Conservation (phyloP, 2,888 invertebrate genomes). For the Lymantria dispar region DNA sequence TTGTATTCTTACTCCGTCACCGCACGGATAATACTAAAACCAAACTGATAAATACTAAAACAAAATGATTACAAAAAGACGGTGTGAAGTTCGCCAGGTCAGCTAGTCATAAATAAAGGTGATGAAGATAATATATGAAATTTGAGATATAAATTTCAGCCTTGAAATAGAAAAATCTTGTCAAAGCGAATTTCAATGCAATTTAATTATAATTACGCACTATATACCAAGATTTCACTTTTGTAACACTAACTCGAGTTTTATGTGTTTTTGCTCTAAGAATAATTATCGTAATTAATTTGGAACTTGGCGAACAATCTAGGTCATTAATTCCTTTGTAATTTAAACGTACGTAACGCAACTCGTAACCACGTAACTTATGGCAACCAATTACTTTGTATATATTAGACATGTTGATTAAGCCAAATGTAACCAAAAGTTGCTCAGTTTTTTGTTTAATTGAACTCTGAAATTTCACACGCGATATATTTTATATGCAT, state of each 20-base stretch:
- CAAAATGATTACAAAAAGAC: too few species aligned
- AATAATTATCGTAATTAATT: neutral
- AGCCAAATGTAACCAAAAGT: too few species aligned
- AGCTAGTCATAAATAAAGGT: too few species aligned
- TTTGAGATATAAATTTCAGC: too few species aligned
- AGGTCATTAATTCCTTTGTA: neutral
- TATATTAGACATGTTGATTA: neutral
- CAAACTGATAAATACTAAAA: too few species aligned
- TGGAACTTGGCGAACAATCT: neutral
- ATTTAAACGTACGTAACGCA: neutral
- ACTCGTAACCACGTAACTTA: neutral
- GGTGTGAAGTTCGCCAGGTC: too few species aligned
- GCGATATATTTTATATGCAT: too few species aligned
- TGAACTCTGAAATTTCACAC: slow-evolving; percentile 10
- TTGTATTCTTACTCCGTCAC: too few species aligned
- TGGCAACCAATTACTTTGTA: neutral
- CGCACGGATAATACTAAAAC: too few species aligned
- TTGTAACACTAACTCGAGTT: neutral
- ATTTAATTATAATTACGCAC: too few species aligned
- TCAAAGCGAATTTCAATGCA: neutral
- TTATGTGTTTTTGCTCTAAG: neutral
- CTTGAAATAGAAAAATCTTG: too few species aligned
- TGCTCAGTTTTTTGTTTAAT: slow-evolving; percentile 2
- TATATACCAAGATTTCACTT: neutral
- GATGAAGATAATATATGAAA: too few species aligned